These are phyloP conservation scores for Halcyon badia DNA, from an alignment of 2,797 vertebrate genomes.

Conservation along the genomic window DNA sequence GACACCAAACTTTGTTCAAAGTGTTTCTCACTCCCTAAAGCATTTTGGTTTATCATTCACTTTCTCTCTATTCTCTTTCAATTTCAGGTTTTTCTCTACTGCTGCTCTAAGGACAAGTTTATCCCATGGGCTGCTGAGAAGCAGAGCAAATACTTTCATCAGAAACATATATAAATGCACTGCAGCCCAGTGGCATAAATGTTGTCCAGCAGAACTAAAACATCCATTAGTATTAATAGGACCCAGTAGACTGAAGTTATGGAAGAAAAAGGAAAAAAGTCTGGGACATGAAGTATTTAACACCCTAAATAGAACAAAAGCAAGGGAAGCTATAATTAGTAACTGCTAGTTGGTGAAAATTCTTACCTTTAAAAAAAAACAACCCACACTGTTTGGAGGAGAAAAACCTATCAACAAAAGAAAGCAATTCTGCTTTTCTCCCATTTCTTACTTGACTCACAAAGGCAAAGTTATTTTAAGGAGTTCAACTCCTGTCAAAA, in stretches of 20 bases:
- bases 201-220: neutral
- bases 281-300: neutral
- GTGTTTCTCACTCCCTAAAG: neutral
- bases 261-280: neutral
- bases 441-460: neutral
- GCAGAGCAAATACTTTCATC: neutral
- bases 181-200: neutral
- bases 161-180: neutral
- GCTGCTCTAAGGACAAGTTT: neutral
- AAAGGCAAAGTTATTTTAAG: neutral
- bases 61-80: neutral
- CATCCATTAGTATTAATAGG: neutral
- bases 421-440: neutral
- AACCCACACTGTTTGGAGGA: neutral
- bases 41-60: neutral
- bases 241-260: neutral
- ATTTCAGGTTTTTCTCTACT: neutral
- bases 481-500: neutral
- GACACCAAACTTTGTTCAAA: neutral
- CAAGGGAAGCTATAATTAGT: neutral
- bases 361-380: neutral
- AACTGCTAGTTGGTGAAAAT: neutral
- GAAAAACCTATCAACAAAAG: neutral
- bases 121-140: neutral
- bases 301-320: neutral